Evolutionary conservation across 2,888 invertebrate genomes (phyloP).

Genomic region (Frankliniella fusca): DNA sequence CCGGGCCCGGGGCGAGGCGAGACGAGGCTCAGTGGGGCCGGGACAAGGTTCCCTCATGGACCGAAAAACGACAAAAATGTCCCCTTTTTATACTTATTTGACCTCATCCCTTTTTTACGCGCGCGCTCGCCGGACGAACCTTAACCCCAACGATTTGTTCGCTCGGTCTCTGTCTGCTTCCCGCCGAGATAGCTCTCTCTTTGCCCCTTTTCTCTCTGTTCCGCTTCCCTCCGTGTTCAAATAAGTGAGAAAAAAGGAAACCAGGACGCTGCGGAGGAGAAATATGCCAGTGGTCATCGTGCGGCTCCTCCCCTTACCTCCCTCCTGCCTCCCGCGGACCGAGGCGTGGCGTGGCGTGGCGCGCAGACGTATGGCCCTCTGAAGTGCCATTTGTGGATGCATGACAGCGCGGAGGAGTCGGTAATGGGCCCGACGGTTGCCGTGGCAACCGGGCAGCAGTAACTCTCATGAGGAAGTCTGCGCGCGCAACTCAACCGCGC

Average conservation of each 20-base stretch:
- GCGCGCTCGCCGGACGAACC: too few relatives aligned
- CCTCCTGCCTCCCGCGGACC: not conserved
- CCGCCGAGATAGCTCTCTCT: too few relatives aligned
- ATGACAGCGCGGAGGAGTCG: not conserved
- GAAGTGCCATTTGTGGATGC: slow-evolving; percentile 24
- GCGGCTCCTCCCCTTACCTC: not conserved
- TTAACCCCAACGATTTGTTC: too few relatives aligned
- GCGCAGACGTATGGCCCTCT: slow-evolving; percentile 20
- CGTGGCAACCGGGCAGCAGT: not conserved
- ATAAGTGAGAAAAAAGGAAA: not conserved
- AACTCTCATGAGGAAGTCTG: slow-evolving; percentile 23
- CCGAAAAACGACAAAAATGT: too few relatives aligned
- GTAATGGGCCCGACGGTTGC: slow-evolving; percentile 19
- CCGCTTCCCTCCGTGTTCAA: too few relatives aligned
- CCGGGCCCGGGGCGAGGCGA: too few relatives aligned
- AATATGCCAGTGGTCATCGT: slow-evolving; percentile 18
- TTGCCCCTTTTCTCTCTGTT: too few relatives aligned
- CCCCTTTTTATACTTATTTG: too few relatives aligned
- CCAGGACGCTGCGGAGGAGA: not conserved
- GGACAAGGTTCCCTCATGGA: not conserved
- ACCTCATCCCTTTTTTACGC: too few relatives aligned
- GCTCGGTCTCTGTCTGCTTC: too few relatives aligned
- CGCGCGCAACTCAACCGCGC: not conserved
- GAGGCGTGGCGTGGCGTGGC: not conserved
- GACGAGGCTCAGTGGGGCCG: not conserved